Evolutionary conservation across 2,797 vertebrate species (phyloP).

Genomic region (Darevskia nairensis): DNA sequence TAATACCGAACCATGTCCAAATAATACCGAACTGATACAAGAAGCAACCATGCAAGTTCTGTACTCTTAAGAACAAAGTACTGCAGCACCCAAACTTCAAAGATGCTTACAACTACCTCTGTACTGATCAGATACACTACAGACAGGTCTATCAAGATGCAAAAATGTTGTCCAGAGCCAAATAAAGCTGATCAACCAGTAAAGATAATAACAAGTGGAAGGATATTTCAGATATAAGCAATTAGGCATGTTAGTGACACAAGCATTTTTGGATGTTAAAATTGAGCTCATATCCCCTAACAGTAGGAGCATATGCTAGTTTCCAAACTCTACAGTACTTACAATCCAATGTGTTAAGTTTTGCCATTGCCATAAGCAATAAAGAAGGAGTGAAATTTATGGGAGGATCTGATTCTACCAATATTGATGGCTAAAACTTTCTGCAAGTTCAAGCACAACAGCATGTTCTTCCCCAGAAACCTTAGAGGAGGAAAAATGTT

Average conservation of each 20-base stretch:
- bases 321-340: not conserved
- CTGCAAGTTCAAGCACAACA: not conserved
- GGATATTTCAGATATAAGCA: not conserved
- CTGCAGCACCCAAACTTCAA: not conserved
- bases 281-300: not conserved
- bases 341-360: not conserved
- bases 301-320: not conserved
- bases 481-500: not conserved
- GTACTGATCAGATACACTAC: not conserved
- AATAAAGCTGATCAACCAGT: not conserved
- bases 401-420: not conserved
- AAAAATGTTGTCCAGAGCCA: not conserved
- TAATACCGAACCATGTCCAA: not conserved
- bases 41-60: not conserved
- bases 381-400: not conserved
- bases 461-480: not conserved
- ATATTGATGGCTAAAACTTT: not conserved
- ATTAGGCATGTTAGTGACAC: not conserved
- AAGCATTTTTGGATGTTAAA: not conserved
- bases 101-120: not conserved
- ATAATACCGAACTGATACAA: not conserved
- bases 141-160: not conserved
- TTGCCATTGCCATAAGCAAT: not conserved
- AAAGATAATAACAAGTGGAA: not conserved
- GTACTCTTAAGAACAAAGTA: not conserved